phyloP scores from a whole-genome alignment of 2,113 vertebrate species.

The Peromyscus maniculatus region DNA sequence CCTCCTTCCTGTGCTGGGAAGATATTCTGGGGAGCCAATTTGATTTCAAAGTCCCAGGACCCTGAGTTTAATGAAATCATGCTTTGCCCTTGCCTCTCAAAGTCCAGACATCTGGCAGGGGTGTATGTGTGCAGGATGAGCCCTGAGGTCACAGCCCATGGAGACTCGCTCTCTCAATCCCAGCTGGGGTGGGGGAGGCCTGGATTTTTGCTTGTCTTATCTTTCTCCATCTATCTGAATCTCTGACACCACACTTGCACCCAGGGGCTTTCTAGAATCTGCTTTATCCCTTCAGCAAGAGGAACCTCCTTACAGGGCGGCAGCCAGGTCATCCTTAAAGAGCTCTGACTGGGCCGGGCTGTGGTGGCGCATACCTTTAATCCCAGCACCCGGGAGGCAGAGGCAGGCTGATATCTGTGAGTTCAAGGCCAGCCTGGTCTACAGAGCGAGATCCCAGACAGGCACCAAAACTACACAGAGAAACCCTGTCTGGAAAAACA shows the following conservation, averaged over 20 bases:
- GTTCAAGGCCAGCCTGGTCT: too few species aligned
- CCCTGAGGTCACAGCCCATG: slow-evolving; percentile 5
- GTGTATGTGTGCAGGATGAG: background rate
- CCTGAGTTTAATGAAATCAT: slow-evolving; percentile 77
- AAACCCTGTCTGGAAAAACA: too few species aligned
- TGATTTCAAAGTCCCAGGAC: slow-evolving; percentile 75
- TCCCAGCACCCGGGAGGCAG: too few species aligned
- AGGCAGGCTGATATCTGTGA: too few species aligned
- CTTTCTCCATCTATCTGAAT: background rate
- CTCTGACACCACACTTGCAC: background rate
- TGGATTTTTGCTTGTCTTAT: background rate
- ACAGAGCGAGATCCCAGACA: too few species aligned
- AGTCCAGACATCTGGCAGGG: slow-evolving; percentile 57
- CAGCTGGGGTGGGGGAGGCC: background rate
- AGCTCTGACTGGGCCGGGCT: background rate
- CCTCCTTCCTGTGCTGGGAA: slow-evolving; percentile 73
- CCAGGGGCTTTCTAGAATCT: background rate
- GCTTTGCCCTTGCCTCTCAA: slow-evolving; percentile 53
- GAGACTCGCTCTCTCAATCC: slow-evolving; percentile 5
- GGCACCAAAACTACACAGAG: too few species aligned
- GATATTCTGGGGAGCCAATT: slow-evolving; percentile 74
- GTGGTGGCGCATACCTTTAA: too few species aligned
- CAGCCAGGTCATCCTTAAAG: background rate
- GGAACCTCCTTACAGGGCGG: background rate
- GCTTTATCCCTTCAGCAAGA: background rate